Base-by-base conservation (phyloP, 2,797 vertebrate species). In the Calcarius lapponicus region DNA sequence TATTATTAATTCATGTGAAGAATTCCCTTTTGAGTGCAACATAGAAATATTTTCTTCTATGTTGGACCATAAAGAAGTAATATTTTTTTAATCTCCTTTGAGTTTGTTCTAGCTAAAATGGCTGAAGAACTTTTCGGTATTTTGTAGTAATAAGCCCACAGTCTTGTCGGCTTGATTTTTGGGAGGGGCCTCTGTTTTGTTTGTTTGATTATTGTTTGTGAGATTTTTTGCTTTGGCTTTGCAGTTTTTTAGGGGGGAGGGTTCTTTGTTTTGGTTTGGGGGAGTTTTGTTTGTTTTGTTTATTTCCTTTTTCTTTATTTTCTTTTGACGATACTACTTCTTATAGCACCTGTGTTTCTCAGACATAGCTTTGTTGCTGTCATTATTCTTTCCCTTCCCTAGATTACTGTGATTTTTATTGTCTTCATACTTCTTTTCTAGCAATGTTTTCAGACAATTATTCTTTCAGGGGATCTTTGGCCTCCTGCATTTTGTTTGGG, bases 171-270 rank as follows among this genome's bases (percentile, higher is more conserved):
- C 43, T 90, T 72, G 13, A 38, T 43, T 14, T 42, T 48, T 13
- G 7, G 9, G 3, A 1, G 10, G 13, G 7, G 6, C 1, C 7
- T 48, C 10, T 51, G 6, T 6, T 48, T 31, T 48, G 8, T 56
- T 71, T 32, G 28, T 42, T 54, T 43, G 17, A 53, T 12, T 31
- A 31, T 53, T 53, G 51, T n/a, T 47, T 17, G 17, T 9, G 26
- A 13, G 51, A 3, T 5, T 34, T 73, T 73, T 38, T 47, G 19
- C n/a, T 66, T 73, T 18, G 18, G 13, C 54, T 29, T 47, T 64
- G 19, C 11, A 11, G 0, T 21, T 48, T 24, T 47, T 51, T 29
- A 1, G 13, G 2, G 18, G 29, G 29, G 29, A 31, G 29, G 29
- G 28, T 53, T 53, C 51, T 53, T 53, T 53, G 51, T 53, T 53